Conservation (phyloP, 2,797 vertebrate genomes). For the Podargus strigoides region DNA sequence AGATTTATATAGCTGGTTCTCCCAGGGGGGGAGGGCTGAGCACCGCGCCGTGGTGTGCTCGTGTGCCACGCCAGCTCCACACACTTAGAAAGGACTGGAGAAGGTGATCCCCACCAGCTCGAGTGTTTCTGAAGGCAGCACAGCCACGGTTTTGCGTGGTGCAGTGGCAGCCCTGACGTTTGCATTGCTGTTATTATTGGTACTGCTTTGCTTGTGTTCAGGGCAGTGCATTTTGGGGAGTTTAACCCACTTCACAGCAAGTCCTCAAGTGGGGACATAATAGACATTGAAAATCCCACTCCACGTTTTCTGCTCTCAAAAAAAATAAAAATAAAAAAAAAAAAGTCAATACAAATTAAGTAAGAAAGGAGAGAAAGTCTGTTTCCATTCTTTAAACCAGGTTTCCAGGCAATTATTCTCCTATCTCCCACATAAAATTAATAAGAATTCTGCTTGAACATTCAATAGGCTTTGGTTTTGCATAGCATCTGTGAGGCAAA, state of each 20-base stretch:
- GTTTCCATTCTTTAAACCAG: background rate
- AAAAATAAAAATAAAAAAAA: background rate
- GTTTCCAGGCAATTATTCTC: constrained; percentile 41
- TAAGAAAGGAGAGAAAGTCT: background rate
- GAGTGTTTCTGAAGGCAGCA: no score
- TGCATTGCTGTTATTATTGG: background rate
- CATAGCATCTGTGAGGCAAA: background rate
- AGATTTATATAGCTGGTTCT: background rate
- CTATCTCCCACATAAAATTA: constrained; percentile 20
- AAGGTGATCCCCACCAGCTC: background rate
- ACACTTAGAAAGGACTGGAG: background rate
- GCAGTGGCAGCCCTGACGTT: background rate
- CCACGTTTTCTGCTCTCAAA: background rate
- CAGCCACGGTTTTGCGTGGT: no score
- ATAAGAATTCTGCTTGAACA: constrained; percentile 17
- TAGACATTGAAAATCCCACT: background rate
- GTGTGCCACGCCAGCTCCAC: background rate
- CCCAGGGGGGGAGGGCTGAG: background rate
- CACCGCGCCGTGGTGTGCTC: fast-evolving
- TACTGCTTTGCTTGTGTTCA: background rate
- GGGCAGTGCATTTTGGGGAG: fast-evolving
- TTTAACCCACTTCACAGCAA: background rate
- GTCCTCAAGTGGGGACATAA: background rate
- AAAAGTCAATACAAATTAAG: constrained; percentile 14
- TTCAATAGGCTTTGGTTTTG: constrained; percentile 4